Evolutionary conservation across 2,888 invertebrate genomes (phyloP).

Genomic region (Merodon equestris): DNA sequence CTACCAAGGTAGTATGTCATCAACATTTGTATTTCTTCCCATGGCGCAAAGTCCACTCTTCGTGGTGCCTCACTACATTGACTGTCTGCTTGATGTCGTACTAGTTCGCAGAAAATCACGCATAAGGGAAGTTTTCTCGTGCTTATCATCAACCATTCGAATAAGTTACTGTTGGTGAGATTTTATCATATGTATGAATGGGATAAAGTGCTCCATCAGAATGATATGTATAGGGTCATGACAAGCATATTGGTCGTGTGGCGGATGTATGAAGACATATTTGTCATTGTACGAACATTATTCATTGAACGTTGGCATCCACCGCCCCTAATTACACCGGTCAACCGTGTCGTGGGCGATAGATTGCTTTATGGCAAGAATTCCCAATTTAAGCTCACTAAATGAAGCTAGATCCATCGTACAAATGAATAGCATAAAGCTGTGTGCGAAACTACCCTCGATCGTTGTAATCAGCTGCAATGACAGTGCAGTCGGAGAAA

Average conservation of each 20-base stretch:
- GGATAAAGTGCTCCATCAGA: too few relatives aligned
- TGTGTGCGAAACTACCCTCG: too few relatives aligned
- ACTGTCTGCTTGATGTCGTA: slow-evolving; percentile 27
- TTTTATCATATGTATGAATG: slow-evolving; percentile 23
- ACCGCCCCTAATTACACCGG: slow-evolving; percentile 1
- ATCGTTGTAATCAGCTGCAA: too few relatives aligned
- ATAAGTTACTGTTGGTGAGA: slow-evolving; percentile 28
- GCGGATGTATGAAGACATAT: slow-evolving; percentile 26
- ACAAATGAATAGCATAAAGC: too few relatives aligned
- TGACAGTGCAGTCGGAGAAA: too few relatives aligned
- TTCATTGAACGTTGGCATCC: slow-evolving; percentile 3
- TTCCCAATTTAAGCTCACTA: too few relatives aligned
- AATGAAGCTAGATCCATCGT: too few relatives aligned
- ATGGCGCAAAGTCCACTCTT: neutral
- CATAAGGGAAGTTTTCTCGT: neutral
- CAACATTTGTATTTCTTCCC: slow-evolving; percentile 13
- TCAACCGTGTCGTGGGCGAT: slow-evolving; percentile 11
- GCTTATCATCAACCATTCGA: slow-evolving; percentile 7
- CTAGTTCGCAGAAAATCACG: slow-evolving; percentile 19
- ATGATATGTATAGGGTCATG: too few relatives aligned
- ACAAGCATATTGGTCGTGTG: slow-evolving; percentile 1
- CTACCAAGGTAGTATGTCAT: slow-evolving; percentile 29
- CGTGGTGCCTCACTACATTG: slow-evolving; percentile 32
- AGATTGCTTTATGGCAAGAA: too few relatives aligned
- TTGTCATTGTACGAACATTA: neutral